phyloP scores from a whole-genome alignment of 2,888 invertebrate species.

The Polymixis lichenea region DNA sequence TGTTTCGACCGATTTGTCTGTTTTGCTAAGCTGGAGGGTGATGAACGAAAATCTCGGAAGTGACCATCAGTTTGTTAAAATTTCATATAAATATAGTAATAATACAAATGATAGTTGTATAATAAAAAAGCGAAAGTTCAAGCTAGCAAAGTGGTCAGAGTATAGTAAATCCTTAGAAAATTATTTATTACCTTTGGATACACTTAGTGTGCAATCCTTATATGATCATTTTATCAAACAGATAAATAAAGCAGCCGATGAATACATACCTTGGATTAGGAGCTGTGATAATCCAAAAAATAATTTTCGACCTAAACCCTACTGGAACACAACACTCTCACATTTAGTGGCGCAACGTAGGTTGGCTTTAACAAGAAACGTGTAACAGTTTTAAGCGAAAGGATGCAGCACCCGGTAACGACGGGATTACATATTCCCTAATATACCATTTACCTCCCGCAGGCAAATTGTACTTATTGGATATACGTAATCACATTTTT shows the following conservation, averaged over 20 bases:
- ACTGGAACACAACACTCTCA: too few relatives aligned
- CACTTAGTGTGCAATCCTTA: neutral
- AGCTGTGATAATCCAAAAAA: too few relatives aligned
- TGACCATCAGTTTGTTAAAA: too few relatives aligned
- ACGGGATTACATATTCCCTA: neutral
- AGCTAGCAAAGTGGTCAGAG: too few relatives aligned
- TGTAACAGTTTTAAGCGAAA: neutral
- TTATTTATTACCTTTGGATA: neutral
- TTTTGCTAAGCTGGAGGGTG: too few relatives aligned
- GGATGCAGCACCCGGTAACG: neutral
- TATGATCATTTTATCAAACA: too few relatives aligned
- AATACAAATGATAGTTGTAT: neutral
- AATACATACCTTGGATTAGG: too few relatives aligned
- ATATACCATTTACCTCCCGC: neutral
- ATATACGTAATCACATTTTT: conserved; percentile 1
- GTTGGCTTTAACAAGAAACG: conserved; percentile 13
- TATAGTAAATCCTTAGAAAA: conserved; percentile 13
- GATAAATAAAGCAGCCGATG: too few relatives aligned
- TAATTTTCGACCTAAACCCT: too few relatives aligned
- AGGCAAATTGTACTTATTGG: neutral
- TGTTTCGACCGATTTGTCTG: conserved; percentile 16
- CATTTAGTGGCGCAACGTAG: too few relatives aligned
- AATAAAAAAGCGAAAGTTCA: conserved; percentile 27
- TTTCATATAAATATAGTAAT: too few relatives aligned
- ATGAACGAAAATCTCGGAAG: too few relatives aligned